Evolutionary conservation across 2,113 vertebrate genomes (phyloP).

Genomic region (Laterallus jamaicensis): DNA sequence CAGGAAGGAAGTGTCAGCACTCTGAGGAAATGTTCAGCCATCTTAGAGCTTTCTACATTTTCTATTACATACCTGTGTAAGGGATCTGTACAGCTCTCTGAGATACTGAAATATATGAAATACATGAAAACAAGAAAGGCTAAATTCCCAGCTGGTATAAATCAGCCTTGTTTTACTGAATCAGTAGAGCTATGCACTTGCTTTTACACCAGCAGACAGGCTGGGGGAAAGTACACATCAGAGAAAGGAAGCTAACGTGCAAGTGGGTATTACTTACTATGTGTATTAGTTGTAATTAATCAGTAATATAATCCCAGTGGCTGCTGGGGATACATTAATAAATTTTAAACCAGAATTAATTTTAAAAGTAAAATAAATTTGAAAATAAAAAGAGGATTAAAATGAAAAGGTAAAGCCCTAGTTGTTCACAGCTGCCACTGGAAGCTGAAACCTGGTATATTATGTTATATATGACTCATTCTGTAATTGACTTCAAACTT

Average conservation of each 20-base stretch:
- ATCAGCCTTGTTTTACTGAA: not conserved
- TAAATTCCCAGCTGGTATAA: constrained; percentile 6
- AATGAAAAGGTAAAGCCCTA: not conserved
- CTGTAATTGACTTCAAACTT: not conserved
- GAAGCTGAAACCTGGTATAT: not conserved
- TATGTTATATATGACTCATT: not conserved
- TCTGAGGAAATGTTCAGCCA: not conserved
- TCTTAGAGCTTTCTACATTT: constrained; percentile 8
- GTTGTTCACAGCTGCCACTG: not conserved
- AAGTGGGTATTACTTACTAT: not conserved
- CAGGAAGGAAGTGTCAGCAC: not conserved
- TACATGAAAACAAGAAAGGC: not conserved
- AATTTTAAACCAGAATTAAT: not conserved
- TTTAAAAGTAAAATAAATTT: not conserved
- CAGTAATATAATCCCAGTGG: not conserved
- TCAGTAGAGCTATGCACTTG: not conserved
- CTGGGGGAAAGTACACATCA: not conserved
- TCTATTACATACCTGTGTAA: not conserved
- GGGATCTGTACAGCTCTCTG: not conserved
- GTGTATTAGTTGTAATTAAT: not conserved
- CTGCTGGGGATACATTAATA: not conserved
- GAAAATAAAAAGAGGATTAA: not conserved
- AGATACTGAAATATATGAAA: not conserved
- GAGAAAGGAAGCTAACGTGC: not conserved
- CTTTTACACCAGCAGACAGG: not conserved